Base-by-base conservation (phyloP, 2,888 invertebrate genomes). In the Drosophila eohydei region DNA sequence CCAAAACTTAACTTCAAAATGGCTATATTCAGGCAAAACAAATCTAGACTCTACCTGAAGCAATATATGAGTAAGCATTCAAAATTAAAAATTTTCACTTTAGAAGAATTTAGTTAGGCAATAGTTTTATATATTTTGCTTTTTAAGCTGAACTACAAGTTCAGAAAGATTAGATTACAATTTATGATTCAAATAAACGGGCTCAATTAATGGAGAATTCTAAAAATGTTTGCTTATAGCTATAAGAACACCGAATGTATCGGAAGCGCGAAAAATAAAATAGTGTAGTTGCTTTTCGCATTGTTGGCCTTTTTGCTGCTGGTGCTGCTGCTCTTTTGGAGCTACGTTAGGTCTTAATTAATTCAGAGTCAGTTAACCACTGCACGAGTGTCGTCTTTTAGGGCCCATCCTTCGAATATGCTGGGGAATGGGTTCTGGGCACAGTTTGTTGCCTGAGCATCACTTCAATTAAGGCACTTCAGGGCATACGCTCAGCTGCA, bases 391-490 rank as follows among this genome's bases (percentile, higher is more conserved):
- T 32, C 44, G 58, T 48, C 44, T 60, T 62, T 78, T 48, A 61
- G 6, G 11, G 54, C 38, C 6, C 43, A 52, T 14, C 38, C 26
- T 34, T 38, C 56, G 32, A 36, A 57, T 52, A 26, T 43, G 32
- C 14, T 41, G 48, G 43, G 36, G 41, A 16, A 51, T 26, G 50
- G n/a, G 40, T 16, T 16, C 30, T 40, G 44, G 32, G 59, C 61
- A 59, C 57, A 72, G 72, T 69, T 64, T 78, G 73, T 61, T 52
- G 72, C 57, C 80, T 69, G 59, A 74, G 82, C 75, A 88, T 82
- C 78, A 82, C 83, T 85, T 89, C 72, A 82, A 85, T 89, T 76
- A 82, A 85, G 80, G 73, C 80, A 71, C 73, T 85, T 87, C 80
- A 81, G 52, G 38, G 38, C 54, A 64, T 61, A 63, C 56, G 58